phyloP scores from a whole-genome alignment of 2,113 vertebrate genomes.

The Sphyrna mokarran region DNA sequence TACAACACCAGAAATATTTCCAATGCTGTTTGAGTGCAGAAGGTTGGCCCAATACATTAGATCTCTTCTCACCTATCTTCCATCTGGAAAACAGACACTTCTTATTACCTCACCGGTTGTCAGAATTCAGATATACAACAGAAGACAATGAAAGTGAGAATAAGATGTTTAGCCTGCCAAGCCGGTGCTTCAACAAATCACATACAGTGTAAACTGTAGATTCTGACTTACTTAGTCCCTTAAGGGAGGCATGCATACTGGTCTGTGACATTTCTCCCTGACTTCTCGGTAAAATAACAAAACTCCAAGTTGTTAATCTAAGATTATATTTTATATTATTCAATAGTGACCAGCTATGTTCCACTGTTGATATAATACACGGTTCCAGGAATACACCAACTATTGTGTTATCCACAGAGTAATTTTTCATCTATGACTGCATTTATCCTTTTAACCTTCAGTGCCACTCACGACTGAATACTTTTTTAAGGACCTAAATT shows the following conservation, averaged over 20 bases:
- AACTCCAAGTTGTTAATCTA: not conserved
- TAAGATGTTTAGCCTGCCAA: not conserved
- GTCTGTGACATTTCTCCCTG: not conserved
- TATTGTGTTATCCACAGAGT: not conserved
- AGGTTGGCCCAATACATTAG: no score
- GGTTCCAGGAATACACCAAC: not conserved
- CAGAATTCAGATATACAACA: not conserved
- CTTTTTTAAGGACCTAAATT: not conserved
- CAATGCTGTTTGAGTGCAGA: no score
- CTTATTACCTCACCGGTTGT: not conserved
- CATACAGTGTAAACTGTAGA: not conserved
- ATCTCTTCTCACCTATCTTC: not conserved
- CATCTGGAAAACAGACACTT: not conserved
- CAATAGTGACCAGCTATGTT: no score
- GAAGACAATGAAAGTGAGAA: not conserved
- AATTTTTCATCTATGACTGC: not conserved
- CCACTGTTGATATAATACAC: not conserved
- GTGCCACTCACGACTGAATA: not conserved
- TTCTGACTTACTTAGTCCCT: not conserved
- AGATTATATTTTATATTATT: not conserved
- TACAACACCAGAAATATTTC: no score
- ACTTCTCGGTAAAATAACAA: not conserved
- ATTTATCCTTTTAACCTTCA: not conserved
- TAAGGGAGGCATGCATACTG: not conserved
- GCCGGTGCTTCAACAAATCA: not conserved